Evolutionary conservation across 2,113 vertebrate genomes (phyloP), one percentile per base, ranked within the genome.

Genomic region (Morone chrysops): DNA sequence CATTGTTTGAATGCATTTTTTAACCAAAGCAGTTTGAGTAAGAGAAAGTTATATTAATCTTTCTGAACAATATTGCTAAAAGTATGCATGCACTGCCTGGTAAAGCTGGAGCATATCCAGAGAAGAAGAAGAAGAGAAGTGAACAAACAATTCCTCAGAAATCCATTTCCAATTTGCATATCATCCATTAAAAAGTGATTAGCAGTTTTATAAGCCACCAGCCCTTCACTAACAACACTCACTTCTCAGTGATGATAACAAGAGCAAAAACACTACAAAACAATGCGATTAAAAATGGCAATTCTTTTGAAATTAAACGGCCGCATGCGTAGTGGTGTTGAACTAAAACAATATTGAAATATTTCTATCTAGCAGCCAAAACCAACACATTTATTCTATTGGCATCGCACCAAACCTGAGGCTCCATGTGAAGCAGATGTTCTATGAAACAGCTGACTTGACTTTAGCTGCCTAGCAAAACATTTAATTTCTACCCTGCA

Each of bases 131-230:
- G 53, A 11, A 25, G 53, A 54, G 14, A 63, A 61, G 59, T 22
- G 12, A 79, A 57, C 41, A 69, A 77, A 70, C 50, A 69, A 11
- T 60, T 53, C 61, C 60, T 56, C 43, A 67, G 59, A 66, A 76
- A 83, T 71, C 56, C 69, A 59, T 80, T 75, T 67, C 59, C 50
- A n/a, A 82, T 85, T 69, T 76, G 67, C 75, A 87, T 41, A 70
- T 31, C 57, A 69, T 67, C 59, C 68, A 87, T 89, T 78, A 82
- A 70, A 86, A 92, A 82, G 69, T 81, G 73, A 84, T 90, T 68
- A 80, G 76, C 18, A 5, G 25, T 54, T 70, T 48, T 68, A 82
- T 40, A 38, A 75, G 38, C 14, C 61, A 76, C 17, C 71, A 66
- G 80, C 63, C 63, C 51, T 60, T 80, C 60, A 17, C 78, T 86